Evolutionary conservation across 2,888 invertebrate genomes (phyloP), one percentile per base, ranked within the genome.

Genomic region (Apoda limacodes): DNA sequence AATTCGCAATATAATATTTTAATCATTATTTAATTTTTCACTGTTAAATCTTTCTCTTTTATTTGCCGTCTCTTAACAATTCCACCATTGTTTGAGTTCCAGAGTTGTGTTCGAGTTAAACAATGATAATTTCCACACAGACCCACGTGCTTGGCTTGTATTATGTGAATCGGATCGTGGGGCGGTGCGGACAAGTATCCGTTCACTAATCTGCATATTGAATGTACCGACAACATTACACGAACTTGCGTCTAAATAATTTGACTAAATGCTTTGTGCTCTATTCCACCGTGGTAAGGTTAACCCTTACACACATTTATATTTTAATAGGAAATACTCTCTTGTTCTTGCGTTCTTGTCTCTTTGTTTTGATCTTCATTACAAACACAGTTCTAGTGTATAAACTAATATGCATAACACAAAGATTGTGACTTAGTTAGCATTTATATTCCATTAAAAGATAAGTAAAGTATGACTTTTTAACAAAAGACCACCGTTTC

Each of bases 141-240:
- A 45, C 57, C 48, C 59, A 59, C 61, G 60, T 64, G 58, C 41
- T 37, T 40, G 34, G 58, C 41, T 37, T 40, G 34, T 56, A 60
- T 58, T 60, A 56, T 50, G 50, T 58, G 61, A 55, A 59, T 56
- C 51, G 61, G 53, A 60, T 57, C 55, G 52, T 48, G 51, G 63
- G 60, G 68, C 62, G 65, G 66, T 40, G 53, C 53, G 53, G 58
- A 64, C 64, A 59, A 62, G 65, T 66, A 68, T 65, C 61, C 62
- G 52, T 60, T 58, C 54, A 59, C 70, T 69, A 66, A 76, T 75
- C 68, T 74, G 60, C 74, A 75, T 75, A 71, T 64, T 59, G 55
- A 54, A 60, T 55, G 55, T 50, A 52, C 54, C 30, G 36, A 37
- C 43, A 32, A 17, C 5, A 7, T 6, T 17, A 6, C 5, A 17